Evolutionary conservation across 2,888 invertebrate species (phyloP), one percentile per base, ranked within the genome.

Genomic region (Cephalotes varians): DNA sequence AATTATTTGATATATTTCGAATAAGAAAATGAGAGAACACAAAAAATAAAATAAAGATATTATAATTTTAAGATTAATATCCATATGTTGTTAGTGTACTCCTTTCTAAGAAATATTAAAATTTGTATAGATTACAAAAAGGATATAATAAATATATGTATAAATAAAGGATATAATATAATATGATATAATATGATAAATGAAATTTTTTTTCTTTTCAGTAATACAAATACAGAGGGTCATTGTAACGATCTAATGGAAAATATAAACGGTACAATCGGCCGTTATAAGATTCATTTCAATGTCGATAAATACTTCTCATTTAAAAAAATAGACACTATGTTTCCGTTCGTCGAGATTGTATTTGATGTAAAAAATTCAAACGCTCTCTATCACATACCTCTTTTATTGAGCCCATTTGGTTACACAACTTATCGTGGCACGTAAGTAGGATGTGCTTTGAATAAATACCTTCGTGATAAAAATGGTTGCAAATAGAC

Each of bases 361-460:
- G 96, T 96, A 3, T 97, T 98, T 93, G 96, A 97, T 86, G 96
- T 96, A 64, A 96, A 96, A 40, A 95, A 95, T 81, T 96, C 96
- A 5, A 95, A 95, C 4, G 95, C 96, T 79, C 96, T 97, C 91
- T 97, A 97, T 94, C 97, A 98, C 94, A 96, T 98, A 82, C 97
- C 98, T 0, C 94, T 98, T 65, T 95, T 98, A 31, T 94, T 98
- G 31, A 97, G 96, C 90, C 97, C 97, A 0, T 97, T 95, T 94
- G 97, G 97, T 25, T 98, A 97, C 91, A 96, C 97, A 0, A 98
- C 97, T 0, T 98, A 98, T 93, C 95, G 97, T 90, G 97, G 97
- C 79, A 95, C 96, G 88, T 96, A 95, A 94, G n/a, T 49, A 49
- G 15, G 18, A 44, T 60, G 6, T 60, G n/a, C 12, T 7, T 40